Conservation (phyloP, 2,797 vertebrate species). For the Miichthys miiuy region DNA sequence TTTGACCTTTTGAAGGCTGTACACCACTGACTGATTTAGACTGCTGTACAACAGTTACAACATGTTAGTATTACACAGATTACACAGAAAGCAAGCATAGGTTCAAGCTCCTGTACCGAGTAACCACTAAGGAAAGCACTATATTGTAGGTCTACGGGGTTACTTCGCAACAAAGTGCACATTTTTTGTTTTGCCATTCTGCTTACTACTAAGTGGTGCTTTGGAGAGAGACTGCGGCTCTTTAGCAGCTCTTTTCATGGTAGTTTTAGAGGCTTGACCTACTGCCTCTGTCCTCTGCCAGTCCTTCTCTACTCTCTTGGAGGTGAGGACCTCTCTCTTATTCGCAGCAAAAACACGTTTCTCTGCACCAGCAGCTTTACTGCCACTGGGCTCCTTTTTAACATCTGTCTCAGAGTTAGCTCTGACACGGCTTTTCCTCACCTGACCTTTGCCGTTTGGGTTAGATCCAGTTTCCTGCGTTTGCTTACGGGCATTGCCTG, state of each 20-base stretch:
- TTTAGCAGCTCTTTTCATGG: slow-evolving; percentile 75
- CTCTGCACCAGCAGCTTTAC: slow-evolving; percentile 70
- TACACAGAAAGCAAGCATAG: slow-evolving; percentile 79
- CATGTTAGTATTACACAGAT: slow-evolving; percentile 75
- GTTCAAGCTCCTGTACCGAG: slow-evolving; percentile 65
- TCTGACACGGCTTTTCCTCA: slow-evolving; percentile 77
- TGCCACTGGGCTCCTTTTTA: slow-evolving; percentile 72
- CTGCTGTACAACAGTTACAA: slow-evolving; percentile 73
- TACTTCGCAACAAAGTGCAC: slow-evolving; percentile 85
- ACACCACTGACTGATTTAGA: slow-evolving; percentile 62
- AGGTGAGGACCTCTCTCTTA: slow-evolving; percentile 75
- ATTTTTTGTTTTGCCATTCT: slow-evolving; percentile 84
- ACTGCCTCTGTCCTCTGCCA: slow-evolving; percentile 73
- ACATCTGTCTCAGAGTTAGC: slow-evolving; percentile 80
- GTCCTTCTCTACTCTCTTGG: slow-evolving; percentile 81
- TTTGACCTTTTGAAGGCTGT: slow-evolving; percentile 68
- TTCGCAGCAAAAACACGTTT: slow-evolving; percentile 68
- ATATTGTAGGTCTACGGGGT: slow-evolving; percentile 51
- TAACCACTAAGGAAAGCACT: slow-evolving; percentile 65
- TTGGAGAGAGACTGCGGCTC: slow-evolving; percentile 76
- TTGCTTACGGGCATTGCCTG: slow-evolving; percentile 81
- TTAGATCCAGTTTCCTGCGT: slow-evolving; percentile 65
- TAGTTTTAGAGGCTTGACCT: slow-evolving; percentile 70
- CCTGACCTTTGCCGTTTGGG: slow-evolving; percentile 70
- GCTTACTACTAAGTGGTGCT: slow-evolving; percentile 69